Evolutionary conservation across 2,888 invertebrate species (phyloP).

Genomic region (Chydorus sphaericus): DNA sequence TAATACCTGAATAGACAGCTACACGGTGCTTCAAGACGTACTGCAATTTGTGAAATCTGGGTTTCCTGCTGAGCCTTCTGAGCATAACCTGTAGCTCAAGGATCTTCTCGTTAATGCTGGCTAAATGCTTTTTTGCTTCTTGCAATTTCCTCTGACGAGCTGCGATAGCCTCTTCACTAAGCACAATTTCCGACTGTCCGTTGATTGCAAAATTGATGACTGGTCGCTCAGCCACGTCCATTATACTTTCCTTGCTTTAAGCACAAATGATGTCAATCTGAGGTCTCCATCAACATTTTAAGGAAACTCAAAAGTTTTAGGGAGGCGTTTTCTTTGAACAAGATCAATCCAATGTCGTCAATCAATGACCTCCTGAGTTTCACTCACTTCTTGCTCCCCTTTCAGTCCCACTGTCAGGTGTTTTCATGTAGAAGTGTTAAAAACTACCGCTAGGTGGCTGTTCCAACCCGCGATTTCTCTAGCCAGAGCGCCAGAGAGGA

Average conservation of each 20-base stretch:
- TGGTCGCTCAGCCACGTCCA: constrained; percentile 12
- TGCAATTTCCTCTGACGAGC: constrained; percentile 11
- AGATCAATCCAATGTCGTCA: too few relatives aligned
- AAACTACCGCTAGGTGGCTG: too few relatives aligned
- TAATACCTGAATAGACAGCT: constrained; percentile 14
- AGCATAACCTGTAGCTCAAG: constrained; percentile 12
- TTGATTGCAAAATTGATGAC: constrained; percentile 5
- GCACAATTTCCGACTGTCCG: not conserved
- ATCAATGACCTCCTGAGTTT: too few relatives aligned
- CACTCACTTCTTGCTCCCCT: too few relatives aligned
- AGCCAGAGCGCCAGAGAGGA: too few relatives aligned
- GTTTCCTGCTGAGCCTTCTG: constrained; percentile 8
- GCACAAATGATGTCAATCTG: too few relatives aligned
- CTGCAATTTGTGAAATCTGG: constrained; percentile 11
- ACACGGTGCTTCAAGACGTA: constrained; percentile 14
- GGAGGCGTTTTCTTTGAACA: too few relatives aligned
- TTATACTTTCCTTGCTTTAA: not conserved
- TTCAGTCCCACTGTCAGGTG: too few relatives aligned
- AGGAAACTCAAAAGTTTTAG: too few relatives aligned
- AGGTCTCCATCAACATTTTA: too few relatives aligned
- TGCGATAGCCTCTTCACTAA: constrained; percentile 7
- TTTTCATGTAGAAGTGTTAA: too few relatives aligned
- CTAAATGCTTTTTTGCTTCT: constrained; percentile 13
- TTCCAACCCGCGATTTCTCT: too few relatives aligned
- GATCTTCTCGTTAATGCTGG: constrained; percentile 8